Percentiles rank a stretch among this genome's conserved stretches.
Evolutionary conservation across 2,888 invertebrate genomes (phyloP).

Genomic region (Disparrhopalites patrizii): DNA sequence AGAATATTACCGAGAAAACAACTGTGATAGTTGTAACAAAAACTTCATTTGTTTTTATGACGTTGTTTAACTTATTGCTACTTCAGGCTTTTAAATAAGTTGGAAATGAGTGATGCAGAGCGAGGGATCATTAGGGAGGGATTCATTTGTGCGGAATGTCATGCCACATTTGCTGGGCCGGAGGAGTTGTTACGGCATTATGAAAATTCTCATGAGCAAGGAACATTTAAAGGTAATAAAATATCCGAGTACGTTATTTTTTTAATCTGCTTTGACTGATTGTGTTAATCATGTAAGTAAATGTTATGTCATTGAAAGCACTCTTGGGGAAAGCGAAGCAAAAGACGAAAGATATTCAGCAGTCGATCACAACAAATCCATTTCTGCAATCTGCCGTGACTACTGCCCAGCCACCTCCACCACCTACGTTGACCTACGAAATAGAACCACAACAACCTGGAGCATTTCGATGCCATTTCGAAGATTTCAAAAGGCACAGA

Average conservation of each 20-base stretch:
- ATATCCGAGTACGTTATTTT: neutral
- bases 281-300: neutral
- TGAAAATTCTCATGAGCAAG: conserved; percentile 32
- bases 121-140: conserved; percentile 39
- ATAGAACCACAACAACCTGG: conserved; percentile 52
- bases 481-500: conserved; percentile 67
- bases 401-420: neutral
- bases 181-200: conserved; percentile 43
- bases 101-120: conserved; percentile 9
- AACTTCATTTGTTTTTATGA: no score
- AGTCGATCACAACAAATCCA: conserved; percentile 26
- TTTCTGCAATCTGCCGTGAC: conserved; percentile 11
- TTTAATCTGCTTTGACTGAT: neutral
- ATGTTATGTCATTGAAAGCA: conserved; percentile 17
- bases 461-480: conserved; percentile 62
- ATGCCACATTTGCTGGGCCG: conserved; percentile 39
- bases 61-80: no score
- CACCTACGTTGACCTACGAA: conserved; percentile 29
- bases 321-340: conserved; percentile 44
- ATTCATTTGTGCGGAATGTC: conserved; percentile 47
- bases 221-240: conserved; percentile 29
- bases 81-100: neutral
- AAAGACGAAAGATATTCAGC: conserved; percentile 33
- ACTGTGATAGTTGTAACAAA: neutral
- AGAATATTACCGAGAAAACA: neutral